Conservation (phyloP, 1,140 invertebrate genomes). For the Lepidurus arcticus region DNA sequence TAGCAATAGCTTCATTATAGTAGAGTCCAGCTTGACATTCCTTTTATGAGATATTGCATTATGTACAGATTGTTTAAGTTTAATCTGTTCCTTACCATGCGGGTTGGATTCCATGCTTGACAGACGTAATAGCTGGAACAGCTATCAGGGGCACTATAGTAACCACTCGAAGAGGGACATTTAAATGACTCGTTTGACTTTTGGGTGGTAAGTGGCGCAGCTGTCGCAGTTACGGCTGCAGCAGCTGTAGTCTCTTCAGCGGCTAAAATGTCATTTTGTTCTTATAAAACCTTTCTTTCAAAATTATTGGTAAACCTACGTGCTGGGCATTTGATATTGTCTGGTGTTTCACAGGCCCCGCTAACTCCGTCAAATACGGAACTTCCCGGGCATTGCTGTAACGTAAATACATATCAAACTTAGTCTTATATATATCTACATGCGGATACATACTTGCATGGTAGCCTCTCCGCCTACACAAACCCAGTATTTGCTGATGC, state of each 20-base stretch:
- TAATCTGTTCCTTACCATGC: background rate
- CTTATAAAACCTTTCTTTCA: background rate
- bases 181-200: background rate
- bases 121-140: background rate
- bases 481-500: background rate
- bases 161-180: background rate
- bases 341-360: background rate
- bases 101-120: background rate
- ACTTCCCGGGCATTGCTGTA: background rate
- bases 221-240: background rate
- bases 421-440: background rate
- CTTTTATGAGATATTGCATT: background rate
- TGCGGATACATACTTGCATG: background rate
- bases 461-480: background rate
- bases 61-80: background rate
- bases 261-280: background rate
- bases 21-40: background rate
- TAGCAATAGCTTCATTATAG: background rate
- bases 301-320: background rate
- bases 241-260: background rate
- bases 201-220: background rate
- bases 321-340: background rate
- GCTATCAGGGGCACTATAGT: background rate
- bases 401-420: background rate
- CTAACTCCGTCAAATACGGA: background rate